phyloP scores from a whole-genome alignment of 2,797 vertebrate species.

The Margarornis squamiger region DNA sequence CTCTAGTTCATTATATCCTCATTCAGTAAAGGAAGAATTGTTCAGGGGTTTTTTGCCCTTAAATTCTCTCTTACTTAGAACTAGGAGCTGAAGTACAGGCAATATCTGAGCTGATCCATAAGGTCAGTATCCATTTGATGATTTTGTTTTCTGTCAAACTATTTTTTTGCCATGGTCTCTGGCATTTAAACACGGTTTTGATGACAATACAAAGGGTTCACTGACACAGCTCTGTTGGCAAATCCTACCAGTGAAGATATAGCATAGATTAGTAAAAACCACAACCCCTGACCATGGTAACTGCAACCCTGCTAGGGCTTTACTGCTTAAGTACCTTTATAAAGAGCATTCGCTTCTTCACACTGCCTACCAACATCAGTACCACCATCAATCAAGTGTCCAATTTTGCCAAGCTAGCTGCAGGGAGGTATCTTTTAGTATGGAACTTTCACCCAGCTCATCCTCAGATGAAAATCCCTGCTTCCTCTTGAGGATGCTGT shows the following conservation, averaged over 20 bases:
- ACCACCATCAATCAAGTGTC: background rate
- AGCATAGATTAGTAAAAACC: background rate
- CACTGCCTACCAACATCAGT: background rate
- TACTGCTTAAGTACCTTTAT: background rate
- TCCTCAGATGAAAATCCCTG: background rate
- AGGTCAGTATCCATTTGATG: background rate
- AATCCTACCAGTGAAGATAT: background rate
- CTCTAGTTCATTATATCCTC: background rate
- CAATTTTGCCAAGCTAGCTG: background rate
- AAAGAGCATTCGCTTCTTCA: background rate
- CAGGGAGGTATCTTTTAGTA: background rate
- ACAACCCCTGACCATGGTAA: background rate
- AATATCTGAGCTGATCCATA: background rate
- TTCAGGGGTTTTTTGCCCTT: background rate
- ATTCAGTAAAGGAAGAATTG: background rate
- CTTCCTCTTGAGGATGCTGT: background rate
- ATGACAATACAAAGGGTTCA: background rate
- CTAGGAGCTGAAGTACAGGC: background rate
- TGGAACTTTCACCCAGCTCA: background rate
- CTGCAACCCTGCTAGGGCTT: background rate
- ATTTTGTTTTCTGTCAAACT: background rate
- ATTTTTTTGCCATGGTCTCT: background rate
- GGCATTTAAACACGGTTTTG: background rate
- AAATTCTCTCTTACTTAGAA: background rate
- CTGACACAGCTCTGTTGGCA: slow-evolving; percentile 5